Conservation (phyloP, 1,140 invertebrate species). For the Drosophila rhopaloa region DNA sequence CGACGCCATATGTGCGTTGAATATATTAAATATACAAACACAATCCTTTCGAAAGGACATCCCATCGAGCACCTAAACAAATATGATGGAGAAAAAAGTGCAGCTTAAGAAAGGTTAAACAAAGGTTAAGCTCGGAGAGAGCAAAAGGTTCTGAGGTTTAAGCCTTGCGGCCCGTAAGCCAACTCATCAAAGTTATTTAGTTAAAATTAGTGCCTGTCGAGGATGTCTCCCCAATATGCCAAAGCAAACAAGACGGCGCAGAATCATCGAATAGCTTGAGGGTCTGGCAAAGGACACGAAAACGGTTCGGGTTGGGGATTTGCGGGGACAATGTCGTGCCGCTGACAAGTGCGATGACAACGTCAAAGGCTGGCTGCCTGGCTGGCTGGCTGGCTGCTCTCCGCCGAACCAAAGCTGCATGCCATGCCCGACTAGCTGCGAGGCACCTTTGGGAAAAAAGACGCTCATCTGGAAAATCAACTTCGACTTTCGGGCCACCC, state of each 20-base stretch:
- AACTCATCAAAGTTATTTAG: conserved; percentile 80
- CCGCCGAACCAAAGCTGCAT: conserved; percentile 19
- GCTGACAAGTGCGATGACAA: conserved; percentile 72
- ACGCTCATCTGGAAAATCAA: conserved; percentile 76
- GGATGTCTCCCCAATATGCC: conserved; percentile 76
- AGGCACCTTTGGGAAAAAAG: conserved; percentile 64
- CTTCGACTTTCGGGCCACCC: conserved; percentile 68
- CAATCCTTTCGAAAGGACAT: conserved; percentile 61
- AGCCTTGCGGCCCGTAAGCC: conserved; percentile 46
- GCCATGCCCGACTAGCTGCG: conserved; percentile 57
- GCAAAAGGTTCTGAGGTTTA: conserved; percentile 28
- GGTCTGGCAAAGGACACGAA: conserved; percentile 63
- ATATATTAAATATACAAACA: conserved; percentile 77
- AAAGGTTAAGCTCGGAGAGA: conserved; percentile 50
- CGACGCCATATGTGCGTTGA: conserved; percentile 80
- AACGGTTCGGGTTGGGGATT: conserved; percentile 32
- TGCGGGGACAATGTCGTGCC: conserved; percentile 56
- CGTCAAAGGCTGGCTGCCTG: conserved; percentile 59
- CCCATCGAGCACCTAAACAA: conserved; percentile 60
- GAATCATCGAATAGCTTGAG: conserved; percentile 47
- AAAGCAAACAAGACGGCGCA: conserved; percentile 54
- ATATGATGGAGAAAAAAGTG: conserved; percentile 51
- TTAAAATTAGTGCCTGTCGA: conserved; percentile 79
- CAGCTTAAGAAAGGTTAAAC: conserved; percentile 62
- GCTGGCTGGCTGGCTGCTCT: conserved; percentile 13